Conservation (phyloP, 2,113 vertebrate genomes). For the Heptranchias perlo region DNA sequence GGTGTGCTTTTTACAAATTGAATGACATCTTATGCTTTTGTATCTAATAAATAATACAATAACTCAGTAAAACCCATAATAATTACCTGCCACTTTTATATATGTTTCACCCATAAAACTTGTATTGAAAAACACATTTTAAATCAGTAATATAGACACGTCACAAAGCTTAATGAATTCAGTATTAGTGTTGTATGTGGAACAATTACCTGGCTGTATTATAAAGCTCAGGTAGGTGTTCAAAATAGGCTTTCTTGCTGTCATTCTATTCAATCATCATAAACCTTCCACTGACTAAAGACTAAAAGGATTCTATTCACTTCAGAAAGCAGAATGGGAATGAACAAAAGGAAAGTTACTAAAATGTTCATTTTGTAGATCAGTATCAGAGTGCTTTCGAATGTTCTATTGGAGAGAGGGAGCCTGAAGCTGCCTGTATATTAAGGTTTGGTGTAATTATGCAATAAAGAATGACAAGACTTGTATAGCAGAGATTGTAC, state of each 20-base stretch:
- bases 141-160: constrained; percentile 13
- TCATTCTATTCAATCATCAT: constrained; percentile 19
- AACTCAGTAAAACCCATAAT: neutral
- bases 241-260: neutral
- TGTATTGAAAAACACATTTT: neutral
- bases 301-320: neutral
- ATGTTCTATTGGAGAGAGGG: neutral
- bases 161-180: constrained; percentile 9
- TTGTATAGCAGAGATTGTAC: neutral
- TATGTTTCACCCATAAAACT: neutral
- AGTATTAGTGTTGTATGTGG: neutral
- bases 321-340: neutral
- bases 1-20: neutral
- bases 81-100: neutral
- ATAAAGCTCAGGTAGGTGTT: neutral
- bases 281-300: neutral
- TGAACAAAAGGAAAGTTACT: neutral
- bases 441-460: neutral
- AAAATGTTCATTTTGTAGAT: neutral
- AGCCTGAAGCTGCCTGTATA: neutral
- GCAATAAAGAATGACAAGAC: neutral
- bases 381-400: neutral
- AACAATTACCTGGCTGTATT: constrained; percentile 9
- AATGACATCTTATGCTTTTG: neutral
- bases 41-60: neutral